A percentile compares a stretch with the other conserved stretches of the same genome.
These are phyloP conservation scores for Varanus salvator DNA, from an alignment of 2,113 vertebrate species.

Conservation along the genomic window DNA sequence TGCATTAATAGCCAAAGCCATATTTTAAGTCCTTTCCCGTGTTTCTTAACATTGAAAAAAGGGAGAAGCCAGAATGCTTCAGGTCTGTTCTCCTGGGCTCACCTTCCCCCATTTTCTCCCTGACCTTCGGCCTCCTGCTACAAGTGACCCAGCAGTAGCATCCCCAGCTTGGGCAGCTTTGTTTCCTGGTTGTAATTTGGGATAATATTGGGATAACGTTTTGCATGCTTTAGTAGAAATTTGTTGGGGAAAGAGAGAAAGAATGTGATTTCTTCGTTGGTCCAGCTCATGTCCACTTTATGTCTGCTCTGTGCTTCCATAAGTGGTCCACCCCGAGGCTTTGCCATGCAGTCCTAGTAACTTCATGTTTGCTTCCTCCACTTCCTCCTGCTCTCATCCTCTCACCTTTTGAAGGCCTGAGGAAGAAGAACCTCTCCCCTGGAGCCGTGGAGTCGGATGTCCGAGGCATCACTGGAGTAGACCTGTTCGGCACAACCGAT, in stretches of 20 bases:
- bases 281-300: background rate
- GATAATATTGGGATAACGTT: too few species aligned
- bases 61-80: background rate
- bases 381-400: slow-evolving; percentile 43
- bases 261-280: background rate
- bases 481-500: slow-evolving; percentile 93
- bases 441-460: slow-evolving; percentile 93
- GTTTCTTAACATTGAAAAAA: background rate
- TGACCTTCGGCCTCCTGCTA: background rate
- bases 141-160: background rate
- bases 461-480: slow-evolving; percentile 91
- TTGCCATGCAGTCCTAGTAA: background rate
- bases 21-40: too few species aligned
- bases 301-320: background rate
- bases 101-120: background rate
- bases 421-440: slow-evolving; percentile 97
- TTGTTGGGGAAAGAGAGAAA: too few species aligned
- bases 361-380: slow-evolving; percentile 52
- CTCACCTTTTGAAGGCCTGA: slow-evolving; percentile 81
- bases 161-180: too few species aligned
- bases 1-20: too few species aligned
- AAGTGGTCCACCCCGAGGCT: fast-evolving
- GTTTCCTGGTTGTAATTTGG: background rate
- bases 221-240: too few species aligned
- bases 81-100: too few species aligned